Conservation (phyloP, 64 coral and sea anemone genomes). For the Orbicella faveolata region DNA sequence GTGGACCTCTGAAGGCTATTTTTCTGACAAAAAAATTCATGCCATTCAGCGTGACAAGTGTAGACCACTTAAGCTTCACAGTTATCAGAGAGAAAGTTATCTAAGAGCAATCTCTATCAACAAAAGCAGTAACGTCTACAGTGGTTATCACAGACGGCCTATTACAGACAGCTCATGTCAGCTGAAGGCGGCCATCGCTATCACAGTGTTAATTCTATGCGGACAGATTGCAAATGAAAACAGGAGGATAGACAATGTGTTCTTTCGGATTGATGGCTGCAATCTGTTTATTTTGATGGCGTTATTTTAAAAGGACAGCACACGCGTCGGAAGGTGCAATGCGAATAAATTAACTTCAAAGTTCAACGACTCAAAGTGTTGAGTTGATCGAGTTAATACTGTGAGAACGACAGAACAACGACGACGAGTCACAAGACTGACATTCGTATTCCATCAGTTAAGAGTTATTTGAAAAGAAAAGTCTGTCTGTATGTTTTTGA, state of each 20-base stretch:
- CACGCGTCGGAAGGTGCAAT: background rate
- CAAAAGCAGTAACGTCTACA: background rate
- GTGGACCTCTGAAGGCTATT: too few relatives aligned
- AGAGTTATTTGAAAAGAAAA: too few relatives aligned
- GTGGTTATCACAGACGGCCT: background rate
- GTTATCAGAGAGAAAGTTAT: too few relatives aligned
- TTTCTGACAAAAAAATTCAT: too few relatives aligned
- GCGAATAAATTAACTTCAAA: background rate
- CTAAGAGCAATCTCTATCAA: too few relatives aligned
- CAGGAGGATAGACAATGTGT: constrained; percentile 24
- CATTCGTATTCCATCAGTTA: too few relatives aligned
- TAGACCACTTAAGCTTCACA: too few relatives aligned
- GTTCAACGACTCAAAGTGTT: background rate
- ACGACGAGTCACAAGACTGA: background rate
- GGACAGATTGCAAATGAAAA: constrained; percentile 23
- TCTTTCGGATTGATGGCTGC: background rate
- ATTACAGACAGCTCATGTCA: background rate
- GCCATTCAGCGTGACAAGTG: too few relatives aligned
- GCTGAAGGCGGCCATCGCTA: background rate
- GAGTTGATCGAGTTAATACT: constrained; percentile 6
- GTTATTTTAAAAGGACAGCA: background rate
- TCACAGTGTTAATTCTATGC: background rate
- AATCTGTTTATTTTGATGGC: background rate
- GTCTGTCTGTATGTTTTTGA: too few relatives aligned
- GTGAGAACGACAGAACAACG: background rate